Evolutionary conservation across 2,113 vertebrate species (phyloP), one percentile per base, ranked within the genome.

Genomic region (Cochlearius cochlearius): DNA sequence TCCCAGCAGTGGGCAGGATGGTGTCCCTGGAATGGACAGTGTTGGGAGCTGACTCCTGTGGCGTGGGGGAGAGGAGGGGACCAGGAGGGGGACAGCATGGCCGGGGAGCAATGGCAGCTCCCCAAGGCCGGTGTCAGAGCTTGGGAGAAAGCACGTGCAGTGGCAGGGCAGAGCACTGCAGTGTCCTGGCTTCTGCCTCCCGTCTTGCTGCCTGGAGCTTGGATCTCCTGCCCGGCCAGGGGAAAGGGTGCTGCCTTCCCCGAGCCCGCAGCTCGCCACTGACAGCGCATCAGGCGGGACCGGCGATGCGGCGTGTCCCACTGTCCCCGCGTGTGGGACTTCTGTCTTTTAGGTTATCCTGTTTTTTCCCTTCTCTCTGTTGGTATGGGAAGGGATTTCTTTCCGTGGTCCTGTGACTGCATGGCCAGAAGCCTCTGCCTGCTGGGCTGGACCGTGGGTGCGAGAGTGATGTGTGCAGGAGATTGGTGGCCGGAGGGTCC

Each of bases 31-130:
- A n/a, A 7, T 4, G 3, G 25, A 9, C 12, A 26, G 15, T 10
- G 29, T 23, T 69, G 41, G 26, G 63, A 71, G 52, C 14, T 0
- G 0, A 20, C 14, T 86, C 17, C 21, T 80, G 34, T 6, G 17
- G 29, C 5, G 13, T 6, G 23, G 26, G 5, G 8, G 2, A 38
- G 16, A 45, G 25, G 68, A 80, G 62, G 56, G 53, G 22, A 47
- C 19, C 22, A 2, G 36, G 53, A 86, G 0, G 4, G 53, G 29
- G 21, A 29, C 45, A 53, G 29, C 6, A 4, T 7, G 19, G 22
- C 41, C 14, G 6, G 47, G 64, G 43, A 59, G 47, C 17, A 2
- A 30, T 73, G 8, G 2, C 14, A 47, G 49, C 34, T 87, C 18
- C 16, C 34, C 29, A n/a, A 9, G 34, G 64, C 60, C 10, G 0